phyloP scores from a whole-genome alignment of 2,888 invertebrate species.

The Falcaria lacertinaria region DNA sequence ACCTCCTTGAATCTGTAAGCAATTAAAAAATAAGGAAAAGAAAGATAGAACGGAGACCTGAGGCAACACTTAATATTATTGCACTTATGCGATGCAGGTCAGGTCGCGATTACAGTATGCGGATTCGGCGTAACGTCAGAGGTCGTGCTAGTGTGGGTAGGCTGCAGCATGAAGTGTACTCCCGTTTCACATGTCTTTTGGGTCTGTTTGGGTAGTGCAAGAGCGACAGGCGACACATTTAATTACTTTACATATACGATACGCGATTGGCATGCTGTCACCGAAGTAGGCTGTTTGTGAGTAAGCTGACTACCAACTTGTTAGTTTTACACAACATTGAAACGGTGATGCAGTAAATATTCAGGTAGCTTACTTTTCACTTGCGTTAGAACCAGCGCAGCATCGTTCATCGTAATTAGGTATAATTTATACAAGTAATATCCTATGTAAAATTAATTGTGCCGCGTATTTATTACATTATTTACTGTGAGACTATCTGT shows the following conservation, averaged over 20 bases:
- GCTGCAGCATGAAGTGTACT: slow-evolving; percentile 46
- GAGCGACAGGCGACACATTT: slow-evolving; percentile 40
- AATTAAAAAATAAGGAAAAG: slow-evolving; percentile 78
- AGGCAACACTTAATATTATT: slow-evolving; percentile 45
- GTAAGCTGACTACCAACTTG: slow-evolving; percentile 60
- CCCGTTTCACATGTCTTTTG: slow-evolving; percentile 13
- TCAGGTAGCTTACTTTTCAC: slow-evolving; percentile 54
- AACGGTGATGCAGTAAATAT: slow-evolving; percentile 31
- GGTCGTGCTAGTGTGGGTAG: slow-evolving; percentile 57
- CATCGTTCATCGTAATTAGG: slow-evolving; percentile 10
- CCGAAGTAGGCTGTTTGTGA: slow-evolving; percentile 56
- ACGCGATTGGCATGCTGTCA: slow-evolving; percentile 52
- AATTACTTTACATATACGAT: slow-evolving; percentile 30
- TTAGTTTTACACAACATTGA: slow-evolving; percentile 61
- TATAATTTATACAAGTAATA: background rate
- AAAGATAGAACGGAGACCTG: slow-evolving; percentile 61
- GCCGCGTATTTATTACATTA: background rate
- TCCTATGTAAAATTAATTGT: background rate
- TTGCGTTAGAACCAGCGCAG: slow-evolving; percentile 35
- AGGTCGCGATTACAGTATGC: slow-evolving; percentile 41
- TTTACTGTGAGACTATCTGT: background rate
- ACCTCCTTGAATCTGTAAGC: slow-evolving; percentile 92
- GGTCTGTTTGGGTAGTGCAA: slow-evolving; percentile 22
- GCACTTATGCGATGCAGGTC: slow-evolving; percentile 60
- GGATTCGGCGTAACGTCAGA: slow-evolving; percentile 54